phyloP scores from a whole-genome alignment of 2,797 vertebrate species.

The Percopsis omiscomaycus region DNA sequence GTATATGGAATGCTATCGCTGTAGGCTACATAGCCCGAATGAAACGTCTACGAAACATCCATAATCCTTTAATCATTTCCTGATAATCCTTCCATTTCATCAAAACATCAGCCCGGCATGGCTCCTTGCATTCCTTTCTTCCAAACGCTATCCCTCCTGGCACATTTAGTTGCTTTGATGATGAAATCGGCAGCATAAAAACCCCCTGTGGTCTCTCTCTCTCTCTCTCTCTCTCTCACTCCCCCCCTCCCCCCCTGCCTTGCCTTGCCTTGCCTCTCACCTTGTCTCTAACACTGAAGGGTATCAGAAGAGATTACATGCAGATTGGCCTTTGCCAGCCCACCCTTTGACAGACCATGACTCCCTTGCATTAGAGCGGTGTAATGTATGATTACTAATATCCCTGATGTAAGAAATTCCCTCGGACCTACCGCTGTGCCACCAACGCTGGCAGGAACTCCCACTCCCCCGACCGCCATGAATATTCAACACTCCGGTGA shows the following conservation, averaged over 20 bases:
- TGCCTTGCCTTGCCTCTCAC: not conserved
- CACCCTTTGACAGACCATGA: conserved; percentile 29
- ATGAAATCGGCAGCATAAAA: conserved; percentile 16
- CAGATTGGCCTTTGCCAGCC: conserved; percentile 4
- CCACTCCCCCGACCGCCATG: conserved; percentile 15
- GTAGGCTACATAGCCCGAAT: too few species aligned
- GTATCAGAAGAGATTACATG: not conserved
- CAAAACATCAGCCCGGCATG: not conserved
- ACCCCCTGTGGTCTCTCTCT: conserved; percentile 33
- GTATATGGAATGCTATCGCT: too few species aligned
- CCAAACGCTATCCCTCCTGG: conserved; percentile 26
- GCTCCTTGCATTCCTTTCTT: not conserved
- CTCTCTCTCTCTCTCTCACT: conserved; percentile 2
- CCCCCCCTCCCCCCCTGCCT: not conserved
- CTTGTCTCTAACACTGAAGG: not conserved
- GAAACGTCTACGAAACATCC: too few species aligned
- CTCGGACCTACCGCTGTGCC: not conserved
- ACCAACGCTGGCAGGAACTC: conserved; percentile 11
- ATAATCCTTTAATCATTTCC: too few species aligned
- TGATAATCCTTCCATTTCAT: too few species aligned
- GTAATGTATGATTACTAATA: conserved; percentile 37
- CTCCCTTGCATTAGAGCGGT: conserved; percentile 30
- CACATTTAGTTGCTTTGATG: conserved; percentile 3
- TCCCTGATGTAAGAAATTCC: conserved; percentile 16
- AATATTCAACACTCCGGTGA: conserved; percentile 32